Percentiles rank a stretch among this genome's conserved stretches.
These are phyloP conservation scores for Ailuropoda melanoleuca DNA, from an alignment of 2,113 vertebrate genomes.

Conservation along the genomic window DNA sequence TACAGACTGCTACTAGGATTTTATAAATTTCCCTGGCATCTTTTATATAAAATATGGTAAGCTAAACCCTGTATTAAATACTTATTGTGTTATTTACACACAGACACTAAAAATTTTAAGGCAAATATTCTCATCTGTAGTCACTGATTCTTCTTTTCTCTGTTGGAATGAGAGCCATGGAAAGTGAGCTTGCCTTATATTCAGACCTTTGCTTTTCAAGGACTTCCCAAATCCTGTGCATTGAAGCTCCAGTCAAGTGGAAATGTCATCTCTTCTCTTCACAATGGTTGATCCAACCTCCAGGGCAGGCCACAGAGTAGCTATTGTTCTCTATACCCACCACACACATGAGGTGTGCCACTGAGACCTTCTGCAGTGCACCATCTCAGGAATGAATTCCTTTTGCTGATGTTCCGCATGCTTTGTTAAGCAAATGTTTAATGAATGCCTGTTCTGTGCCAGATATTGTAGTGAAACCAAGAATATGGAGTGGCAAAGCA, in stretches of 20 bases:
- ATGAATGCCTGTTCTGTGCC: background rate
- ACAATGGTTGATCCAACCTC: background rate
- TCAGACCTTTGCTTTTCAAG: background rate
- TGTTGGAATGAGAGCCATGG: background rate
- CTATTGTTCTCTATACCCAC: background rate
- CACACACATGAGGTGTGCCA: rapidly evolving
- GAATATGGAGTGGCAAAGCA: background rate
- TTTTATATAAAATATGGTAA: background rate
- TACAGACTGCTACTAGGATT: background rate
- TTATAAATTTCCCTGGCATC: background rate
- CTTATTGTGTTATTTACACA: background rate
- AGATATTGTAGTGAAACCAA: background rate
- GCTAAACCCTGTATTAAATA: background rate
- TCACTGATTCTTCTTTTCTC: background rate
- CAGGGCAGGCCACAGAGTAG: background rate
- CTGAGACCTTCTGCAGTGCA: background rate
- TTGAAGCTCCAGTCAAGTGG: background rate
- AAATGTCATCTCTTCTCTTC: background rate
- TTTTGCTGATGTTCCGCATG: background rate
- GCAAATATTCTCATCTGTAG: background rate
- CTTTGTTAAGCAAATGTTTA: background rate
- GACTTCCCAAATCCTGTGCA: background rate
- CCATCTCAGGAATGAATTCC: background rate
- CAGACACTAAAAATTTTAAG: background rate
- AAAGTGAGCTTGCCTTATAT: background rate